A percentile compares a stretch with the other conserved stretches of the same genome.
Conservation (phyloP, 2,797 vertebrate species). For the Chaunax sp. region DNA sequence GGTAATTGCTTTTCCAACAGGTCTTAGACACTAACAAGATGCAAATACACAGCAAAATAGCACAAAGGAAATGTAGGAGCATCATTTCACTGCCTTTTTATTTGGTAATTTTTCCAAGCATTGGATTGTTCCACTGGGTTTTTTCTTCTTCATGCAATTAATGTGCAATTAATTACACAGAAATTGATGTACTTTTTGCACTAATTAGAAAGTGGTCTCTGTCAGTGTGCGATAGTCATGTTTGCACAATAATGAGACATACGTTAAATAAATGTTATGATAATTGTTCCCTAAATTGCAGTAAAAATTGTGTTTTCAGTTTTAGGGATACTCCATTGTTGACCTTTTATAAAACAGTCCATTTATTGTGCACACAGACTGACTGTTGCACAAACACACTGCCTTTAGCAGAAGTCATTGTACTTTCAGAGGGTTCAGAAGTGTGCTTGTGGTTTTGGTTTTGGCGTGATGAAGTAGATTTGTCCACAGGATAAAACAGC, state of each 20-base stretch:
- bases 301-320: constrained; percentile 38
- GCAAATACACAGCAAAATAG: constrained; percentile 34
- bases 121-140: constrained; percentile 10
- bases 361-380: constrained; percentile 20
- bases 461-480: constrained; percentile 10
- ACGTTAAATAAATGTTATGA: constrained; percentile 35
- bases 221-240: constrained; percentile 5
- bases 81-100: constrained; percentile 25
- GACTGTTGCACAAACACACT: neutral
- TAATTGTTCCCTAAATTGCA: constrained; percentile 32
- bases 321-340: constrained; percentile 26
- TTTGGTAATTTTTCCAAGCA: constrained; percentile 7
- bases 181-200: constrained; percentile 14
- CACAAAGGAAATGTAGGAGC: constrained; percentile 4
- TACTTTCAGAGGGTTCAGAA: constrained; percentile 40
- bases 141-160: constrained; percentile 25
- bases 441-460: constrained; percentile 48
- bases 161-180: constrained; percentile 34
- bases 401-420: neutral
- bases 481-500: constrained; percentile 8
- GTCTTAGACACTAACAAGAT: constrained; percentile 56
- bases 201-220: constrained; percentile 16
- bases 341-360: constrained; percentile 23
- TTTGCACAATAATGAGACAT: constrained; percentile 31
- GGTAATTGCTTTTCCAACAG: constrained; percentile 75